Base-by-base conservation (phyloP, 2,797 vertebrate species). In the Denticeps clupeoides region DNA sequence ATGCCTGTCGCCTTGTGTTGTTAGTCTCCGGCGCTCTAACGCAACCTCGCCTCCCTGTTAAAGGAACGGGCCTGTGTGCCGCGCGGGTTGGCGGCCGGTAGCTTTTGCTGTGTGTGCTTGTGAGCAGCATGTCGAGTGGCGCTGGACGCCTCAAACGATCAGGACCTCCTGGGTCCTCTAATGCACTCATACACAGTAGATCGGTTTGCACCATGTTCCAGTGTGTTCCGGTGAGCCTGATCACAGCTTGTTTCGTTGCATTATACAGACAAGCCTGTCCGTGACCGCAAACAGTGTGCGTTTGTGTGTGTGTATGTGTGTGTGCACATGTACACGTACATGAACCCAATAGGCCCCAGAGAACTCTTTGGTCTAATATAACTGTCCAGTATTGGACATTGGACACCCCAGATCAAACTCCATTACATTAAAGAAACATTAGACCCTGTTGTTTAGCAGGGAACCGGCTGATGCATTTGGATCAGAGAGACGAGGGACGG, bases 341-440 rank as follows among this genome's bases (percentile, higher is more conserved):
- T 70, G 71, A 65, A 86, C 78, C 67, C 68, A 72, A 68, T 75
- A 77, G 62, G 74, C 75, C 72, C 79, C 24, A 4, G 74, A 81
- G 82, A 75, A 63, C 70, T 69, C 72, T 79, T 79, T 59, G 70
- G 76, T 74, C 73, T 81, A 69, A 80, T 74, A 74, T 80, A 76
- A 73, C 65, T 76, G 70, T 65, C 71, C 69, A 64, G 73, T 78
- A 80, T 75, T 75, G 73, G 78, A 62, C 63, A 74, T 68, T 60
- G 62, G 79, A 80, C 72, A 80, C 74, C 70, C 69, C 58, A 70
- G 65, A 78, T 87, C 83, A 82, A 83, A 81, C 76, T 81, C 75
- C 80, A 77, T 80, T 78, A 75, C 78, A 77, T 83, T 83, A 85
- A 74, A 73, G 78, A 77, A 83, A 82, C 70, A 77, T 79, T 83